Base-by-base conservation (phyloP, 2,888 invertebrate species). In the Eilema caniola region DNA sequence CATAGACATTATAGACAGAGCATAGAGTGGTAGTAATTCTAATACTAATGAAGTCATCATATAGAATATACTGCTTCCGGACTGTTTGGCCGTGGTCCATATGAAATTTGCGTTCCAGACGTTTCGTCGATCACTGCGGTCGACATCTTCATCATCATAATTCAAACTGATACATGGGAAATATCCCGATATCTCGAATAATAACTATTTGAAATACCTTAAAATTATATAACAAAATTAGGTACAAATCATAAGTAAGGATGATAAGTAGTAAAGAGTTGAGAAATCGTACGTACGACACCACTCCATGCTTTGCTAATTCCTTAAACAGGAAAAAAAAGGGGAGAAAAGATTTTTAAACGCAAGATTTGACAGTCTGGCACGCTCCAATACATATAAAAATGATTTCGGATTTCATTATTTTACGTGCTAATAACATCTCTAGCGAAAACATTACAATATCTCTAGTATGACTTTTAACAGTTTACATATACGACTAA, bases 341-440 rank as follows among this genome's bases (percentile, higher is more conserved):
- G n/a, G 2, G 7, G 3, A 14, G 16, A 41, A 23, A 56, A 56
- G 8, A 56, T 8, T 23, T 23, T 20, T 5, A 56, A 10, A 56
- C 23, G 4, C 12, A 24, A 24, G 57, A 24, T 57, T n/a, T n/a
- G 4, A 3, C 11, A 59, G 14, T 23, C 56, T 24, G 14, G 14
- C 57, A 59, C 57, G 25, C 25, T 59, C 25, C 57, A 59, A 59
- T 59, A 24, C 24, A 24, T 59, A 59, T 53, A 20, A 53, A 47
- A 59, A 59, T 24, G 23, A 59, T 59, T 59, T 25, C 14, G 14
- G 12, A 59, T 59, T 59, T 59, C 5, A 59, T 59, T 59, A 59
- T 14, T 24, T 24, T 59, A 59, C 24, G 25, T 59, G 53, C 25
- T 24, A 59, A 59, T 59, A 24, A 59, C 57, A 59, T 59, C 12